Base-by-base conservation (phyloP, 2,113 vertebrate genomes). In the Mirza zaza region DNA sequence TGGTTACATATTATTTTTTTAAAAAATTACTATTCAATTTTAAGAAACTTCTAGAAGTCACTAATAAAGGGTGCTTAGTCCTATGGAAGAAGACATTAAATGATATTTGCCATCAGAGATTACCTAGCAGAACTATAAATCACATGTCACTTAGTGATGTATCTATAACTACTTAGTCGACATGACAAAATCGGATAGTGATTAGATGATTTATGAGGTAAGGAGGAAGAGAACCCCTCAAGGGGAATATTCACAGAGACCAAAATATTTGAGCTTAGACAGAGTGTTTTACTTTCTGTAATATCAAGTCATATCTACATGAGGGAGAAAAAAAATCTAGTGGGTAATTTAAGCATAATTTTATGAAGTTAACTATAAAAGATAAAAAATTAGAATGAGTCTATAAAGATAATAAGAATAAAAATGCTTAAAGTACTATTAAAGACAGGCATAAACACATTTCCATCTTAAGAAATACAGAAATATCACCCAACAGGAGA, bases 181-280 rank as follows among this genome's bases (percentile, higher is more conserved):
- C 77, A 93, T 97, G 93, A 97, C 83, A 98, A 97, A 79, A 96
- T 94, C 86, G 5, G 71, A 73, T 92, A 87, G 14, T 97, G 96
- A 97, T 97, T 97, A 96, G 27, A 96, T 97, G 70, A 98, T 98
- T 98, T 98, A 96, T 97, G 97, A 97, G 5, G 20, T 97, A 97
- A 34, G n/a, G 34, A 97, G 94, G 21, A 94, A 90, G 36, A 97
- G 57, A 98, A 94, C 57, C 96, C 96, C 97, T 98, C 90, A 92
- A 98, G 96, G 97, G 96, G 71, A 98, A 98, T 97, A 95, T 96
- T 97, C 94, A 96, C 50, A 84, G 96, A 97, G 52, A 98, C 84
- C 61, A 89, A 91, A 97, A 80, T 98, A 96, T 97, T 73, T 96
- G 39, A 98, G 59, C 39, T 90, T 21, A 34, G 61, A 11, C 92